phyloP scores from a whole-genome alignment of 2,888 invertebrate genomes.

The Blastobasis lacticolella region DNA sequence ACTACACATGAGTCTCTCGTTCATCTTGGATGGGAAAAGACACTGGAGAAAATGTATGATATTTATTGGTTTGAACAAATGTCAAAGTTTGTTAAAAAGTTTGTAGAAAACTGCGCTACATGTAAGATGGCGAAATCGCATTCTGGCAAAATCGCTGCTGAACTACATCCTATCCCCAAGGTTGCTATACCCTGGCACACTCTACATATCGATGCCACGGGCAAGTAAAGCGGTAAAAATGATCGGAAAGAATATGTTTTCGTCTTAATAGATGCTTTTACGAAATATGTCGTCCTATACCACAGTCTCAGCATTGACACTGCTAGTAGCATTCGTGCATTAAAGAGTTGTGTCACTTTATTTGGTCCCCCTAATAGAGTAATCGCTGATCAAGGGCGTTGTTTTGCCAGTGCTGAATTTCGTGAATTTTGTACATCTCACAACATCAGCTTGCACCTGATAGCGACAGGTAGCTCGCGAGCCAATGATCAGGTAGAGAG shows the following conservation, averaged over 20 bases:
- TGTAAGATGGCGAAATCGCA: constrained; percentile 23
- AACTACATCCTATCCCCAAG: constrained; percentile 27
- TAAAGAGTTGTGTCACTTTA: constrained; percentile 3
- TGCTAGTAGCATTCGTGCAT: constrained; percentile 8
- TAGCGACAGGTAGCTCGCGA: constrained; percentile 19
- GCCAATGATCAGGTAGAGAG: constrained; percentile 27
- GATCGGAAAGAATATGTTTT: constrained; percentile 23
- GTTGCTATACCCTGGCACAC: constrained; percentile 23
- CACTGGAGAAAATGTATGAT: constrained; percentile 17
- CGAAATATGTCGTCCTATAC: constrained; percentile 17
- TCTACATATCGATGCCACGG: constrained; percentile 23
- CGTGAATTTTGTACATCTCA: neutral
- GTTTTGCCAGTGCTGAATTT: neutral
- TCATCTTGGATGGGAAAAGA: constrained; percentile 14
- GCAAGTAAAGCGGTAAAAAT: constrained; percentile 23
- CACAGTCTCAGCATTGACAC: constrained; percentile 17
- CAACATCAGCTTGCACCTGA: constrained; percentile 14
- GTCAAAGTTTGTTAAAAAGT: constrained; percentile 21
- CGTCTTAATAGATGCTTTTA: constrained; percentile 23
- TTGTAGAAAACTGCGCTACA: constrained; percentile 25
- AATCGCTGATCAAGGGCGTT: constrained; percentile 16
- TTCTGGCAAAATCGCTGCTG: constrained; percentile 23
- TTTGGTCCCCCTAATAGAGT: constrained; percentile 13
- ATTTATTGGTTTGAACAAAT: constrained; percentile 24
- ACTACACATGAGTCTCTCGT: constrained; percentile 13